Base-by-base conservation (phyloP, 2,888 invertebrate genomes). In the Gymnocheta viridis region DNA sequence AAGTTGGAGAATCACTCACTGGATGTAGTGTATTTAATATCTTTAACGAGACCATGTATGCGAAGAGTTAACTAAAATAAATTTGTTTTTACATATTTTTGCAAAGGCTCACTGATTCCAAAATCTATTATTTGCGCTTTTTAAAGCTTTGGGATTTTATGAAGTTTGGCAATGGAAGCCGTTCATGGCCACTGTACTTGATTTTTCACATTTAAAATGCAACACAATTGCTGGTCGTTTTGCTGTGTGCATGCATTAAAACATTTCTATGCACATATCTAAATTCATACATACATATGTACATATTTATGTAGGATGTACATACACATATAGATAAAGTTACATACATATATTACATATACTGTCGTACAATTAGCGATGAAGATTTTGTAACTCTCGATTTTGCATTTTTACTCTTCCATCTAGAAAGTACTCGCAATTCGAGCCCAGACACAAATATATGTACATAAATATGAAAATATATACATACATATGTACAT, bases 311-410 rank as follows among this genome's bases (percentile, higher is more conserved):
- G 10, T 19, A 47, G 2, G 0, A 4, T 41, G 9, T 49, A 49
- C 4, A 49, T 49, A 22, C 4, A 4, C 2, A 27, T 24, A 3
- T 7, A 24, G 14, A 35, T 60, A 60, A 54, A 27, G 3, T 27
- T 14, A 22, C 12, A 22, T 38, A 38, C 14, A 14, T n/a, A 41
- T 41, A 4, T 7, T 29, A 14, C 12, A 14, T 7, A 22, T 35
- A 58, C 19, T 22, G 3, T 38, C 10, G 17, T 27, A 64, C 4
- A 44, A n/a, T 10, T 44, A 19, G 10, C 44, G 27, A 58, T 41
- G 60, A 60, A 64, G 62, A 64, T 82, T 62, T 70, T 74, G 44
- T 69, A 74, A 74, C 54, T 74, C 49, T 60, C 60, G 67, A 74
- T 60, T 81, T 74, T 41, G 17, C 41, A 74, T 60, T 81, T 67